Percentiles rank a stretch among this genome's conserved stretches.
Evolutionary conservation across 2,888 invertebrate genomes (phyloP).

Genomic region (Thysanoteuthis rhombus): DNA sequence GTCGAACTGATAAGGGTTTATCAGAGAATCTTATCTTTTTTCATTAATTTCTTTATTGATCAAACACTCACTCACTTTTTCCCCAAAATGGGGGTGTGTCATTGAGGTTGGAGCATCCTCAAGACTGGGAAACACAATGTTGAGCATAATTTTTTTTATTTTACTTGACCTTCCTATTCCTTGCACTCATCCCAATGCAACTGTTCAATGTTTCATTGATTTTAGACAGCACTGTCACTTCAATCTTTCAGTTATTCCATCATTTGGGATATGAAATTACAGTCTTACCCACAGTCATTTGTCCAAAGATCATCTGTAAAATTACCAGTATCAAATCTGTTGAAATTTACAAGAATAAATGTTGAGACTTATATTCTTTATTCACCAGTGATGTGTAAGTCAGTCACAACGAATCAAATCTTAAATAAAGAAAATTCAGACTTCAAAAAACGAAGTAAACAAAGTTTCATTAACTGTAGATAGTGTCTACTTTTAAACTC

Average conservation of each 20-base stretch:
- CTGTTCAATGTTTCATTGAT: neutral
- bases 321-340: neutral
- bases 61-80: too few relatives aligned
- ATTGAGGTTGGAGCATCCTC: too few relatives aligned
- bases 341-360: neutral
- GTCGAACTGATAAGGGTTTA: too few relatives aligned
- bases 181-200: neutral
- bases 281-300: neutral
- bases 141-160: neutral
- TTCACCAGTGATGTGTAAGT: neutral
- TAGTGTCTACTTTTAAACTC: too few relatives aligned
- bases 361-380: neutral
- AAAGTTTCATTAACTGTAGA: too few relatives aligned
- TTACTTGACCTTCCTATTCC: neutral
- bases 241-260: neutral
- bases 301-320: neutral
- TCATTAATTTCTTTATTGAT: too few relatives aligned
- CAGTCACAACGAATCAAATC: neutral
- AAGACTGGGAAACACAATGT: too few relatives aligned
- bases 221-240: neutral
- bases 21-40: too few relatives aligned
- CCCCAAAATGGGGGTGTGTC: too few relatives aligned
- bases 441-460: too few relatives aligned
- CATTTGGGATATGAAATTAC: neutral
- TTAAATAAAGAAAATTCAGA: too few relatives aligned